Percentiles rank a stretch among this genome's conserved stretches.
phyloP scores from a whole-genome alignment of 2,113 vertebrate genomes.

The Raja brachyura region DNA sequence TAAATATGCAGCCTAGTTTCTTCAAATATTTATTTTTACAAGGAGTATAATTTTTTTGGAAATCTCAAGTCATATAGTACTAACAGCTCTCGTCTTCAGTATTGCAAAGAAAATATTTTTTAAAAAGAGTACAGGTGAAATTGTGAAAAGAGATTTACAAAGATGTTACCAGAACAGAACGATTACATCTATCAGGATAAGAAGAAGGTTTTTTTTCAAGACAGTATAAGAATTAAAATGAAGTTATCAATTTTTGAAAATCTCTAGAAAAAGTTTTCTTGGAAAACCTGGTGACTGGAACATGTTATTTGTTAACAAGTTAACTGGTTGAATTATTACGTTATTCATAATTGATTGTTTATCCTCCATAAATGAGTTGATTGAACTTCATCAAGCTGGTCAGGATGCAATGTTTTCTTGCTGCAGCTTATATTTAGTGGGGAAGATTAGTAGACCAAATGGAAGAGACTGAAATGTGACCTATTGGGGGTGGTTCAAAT shows the following conservation, averaged over 20 bases:
- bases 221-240: background rate
- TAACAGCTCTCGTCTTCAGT: background rate
- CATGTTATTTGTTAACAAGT: too few relatives aligned
- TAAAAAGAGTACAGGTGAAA: too few relatives aligned
- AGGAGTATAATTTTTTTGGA: background rate
- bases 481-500: background rate
- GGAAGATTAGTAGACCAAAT: background rate
- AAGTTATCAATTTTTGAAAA: background rate
- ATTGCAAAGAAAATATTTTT: too few relatives aligned
- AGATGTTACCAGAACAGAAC: too few relatives aligned
- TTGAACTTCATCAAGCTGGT: background rate
- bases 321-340: background rate
- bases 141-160: too few relatives aligned
- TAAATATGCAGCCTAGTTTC: background rate
- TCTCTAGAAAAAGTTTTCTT: background rate
- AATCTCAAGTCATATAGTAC: background rate
- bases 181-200: background rate
- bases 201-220: background rate
- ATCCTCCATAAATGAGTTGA: background rate
- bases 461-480: background rate
- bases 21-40: background rate
- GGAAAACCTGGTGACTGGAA: background rate
- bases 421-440: background rate
- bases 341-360: background rate
- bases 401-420: background rate